Base-by-base conservation (phyloP, 2,888 invertebrate species). In the Melinaea marsaeus region DNA sequence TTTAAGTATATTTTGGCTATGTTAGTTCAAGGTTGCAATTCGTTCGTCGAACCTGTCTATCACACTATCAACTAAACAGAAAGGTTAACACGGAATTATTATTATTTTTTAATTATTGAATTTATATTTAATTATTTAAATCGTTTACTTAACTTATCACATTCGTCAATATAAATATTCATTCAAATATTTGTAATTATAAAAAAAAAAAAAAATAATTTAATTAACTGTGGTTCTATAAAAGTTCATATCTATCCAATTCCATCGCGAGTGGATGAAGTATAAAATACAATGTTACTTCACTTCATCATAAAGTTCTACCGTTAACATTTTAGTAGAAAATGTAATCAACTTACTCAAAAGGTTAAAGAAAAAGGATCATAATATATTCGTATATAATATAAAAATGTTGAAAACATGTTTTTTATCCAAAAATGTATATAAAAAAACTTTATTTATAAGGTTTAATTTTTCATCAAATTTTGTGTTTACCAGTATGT, bases 271-370 rank as follows among this genome's bases (percentile, higher is more conserved):
- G 32, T 32, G 32, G 11, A 32, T 51, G 32, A 22, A 9, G 51
- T 51, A 11, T 51, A 51, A 32, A 51, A 51, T 51, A 51, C 51
- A 51, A 32, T 51, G 51, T 51, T 9, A n/a, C 51, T 51, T 48
- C 48, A 51, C 32, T 51, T 32, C 59, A 62, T 61, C 60, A 37
- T 60, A 71, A 71, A 72, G 71, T 71, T 70, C 66, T 57, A 56
- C 45, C 55, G 56, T 57, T 69, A 68, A 67, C 69, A 70, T 70
- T 72, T 69, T 56, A 64, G 61, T 60, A 64, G 62, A 58, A 58
- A 69, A 59, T 66, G 46, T 66, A 65, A 68, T 67, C 62, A 65
- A 70, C 63, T 22, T 22, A 64, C 64, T 61, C 62, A 66, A 37
- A 62, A 58, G 58, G 62, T 62, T 55, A 62, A 45, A 46, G 35